Conservation (phyloP, 2,888 invertebrate genomes). For the Thereva unica region DNA sequence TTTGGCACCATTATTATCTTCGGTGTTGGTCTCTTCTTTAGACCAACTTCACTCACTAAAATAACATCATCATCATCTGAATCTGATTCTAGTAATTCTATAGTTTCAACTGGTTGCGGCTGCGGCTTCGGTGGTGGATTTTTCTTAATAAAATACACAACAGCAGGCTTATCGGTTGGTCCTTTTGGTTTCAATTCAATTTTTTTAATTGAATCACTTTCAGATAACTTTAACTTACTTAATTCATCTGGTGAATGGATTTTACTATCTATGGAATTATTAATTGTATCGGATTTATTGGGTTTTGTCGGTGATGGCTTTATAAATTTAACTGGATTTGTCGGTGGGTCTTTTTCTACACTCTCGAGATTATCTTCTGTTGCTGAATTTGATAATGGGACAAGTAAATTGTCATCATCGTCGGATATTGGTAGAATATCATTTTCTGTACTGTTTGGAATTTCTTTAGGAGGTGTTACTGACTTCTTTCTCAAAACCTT, state of each 20-base stretch:
- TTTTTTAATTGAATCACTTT: neutral
- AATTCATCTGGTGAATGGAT: neutral
- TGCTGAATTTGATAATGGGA: too few species aligned
- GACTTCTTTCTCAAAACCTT: too few species aligned
- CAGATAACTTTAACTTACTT: neutral
- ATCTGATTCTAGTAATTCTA: constrained; percentile 24
- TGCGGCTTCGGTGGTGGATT: neutral
- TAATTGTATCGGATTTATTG: too few species aligned
- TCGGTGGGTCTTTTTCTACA: too few species aligned
- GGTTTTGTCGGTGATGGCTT: too few species aligned
- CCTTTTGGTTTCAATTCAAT: constrained; percentile 11
- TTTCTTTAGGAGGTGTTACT: too few species aligned
- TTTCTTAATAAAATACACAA: constrained; percentile 20
- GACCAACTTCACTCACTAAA: constrained; percentile 19
- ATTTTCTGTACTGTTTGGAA: too few species aligned
- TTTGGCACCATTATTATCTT: neutral
- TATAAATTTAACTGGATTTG: too few species aligned
- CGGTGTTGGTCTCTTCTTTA: constrained; percentile 12
- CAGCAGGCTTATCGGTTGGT: constrained; percentile 9
- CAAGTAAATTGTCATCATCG: too few species aligned
- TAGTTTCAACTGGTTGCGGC: constrained; percentile 18
- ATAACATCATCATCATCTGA: constrained; percentile 29
- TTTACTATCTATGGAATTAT: neutral
- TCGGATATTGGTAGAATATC: too few species aligned
- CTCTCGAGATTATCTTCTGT: too few species aligned